Evolutionary conservation across 2,113 vertebrate species (phyloP), one percentile per base, ranked within the genome.

Genomic region (Vulpes vulpes): DNA sequence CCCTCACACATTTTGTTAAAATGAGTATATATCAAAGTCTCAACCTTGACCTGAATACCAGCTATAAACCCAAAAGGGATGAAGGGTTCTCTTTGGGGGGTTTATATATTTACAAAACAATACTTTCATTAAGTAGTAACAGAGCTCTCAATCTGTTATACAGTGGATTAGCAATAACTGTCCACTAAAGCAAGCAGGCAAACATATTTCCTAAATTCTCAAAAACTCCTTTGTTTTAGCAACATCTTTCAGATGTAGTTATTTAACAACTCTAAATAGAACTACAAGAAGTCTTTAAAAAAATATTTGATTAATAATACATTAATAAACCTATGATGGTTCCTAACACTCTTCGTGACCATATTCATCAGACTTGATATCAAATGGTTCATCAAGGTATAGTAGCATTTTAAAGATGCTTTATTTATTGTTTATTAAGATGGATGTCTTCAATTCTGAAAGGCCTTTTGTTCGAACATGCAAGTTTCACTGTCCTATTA

Each of bases 191-290:
- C 43, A 76, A 94, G n/a, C 10, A 83, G 53, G 82, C 16, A 89
- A 65, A 86, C 49, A 65, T 38, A 57, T 16, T 3, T 94, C 38
- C 22, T 60, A 90, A 79, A 94, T 95, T 87, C 91, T 95, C 53
- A 86, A 82, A 83, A 95, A 57, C 35, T 49, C 67, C n/a, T 83
- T 17, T 69, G 69, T 87, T 62, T 81, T 67, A 93, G 43, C 11
- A 80, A 95, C 25, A 93, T 64, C 67, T 91, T 96, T 95, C 55
- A 83, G 59, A 86, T 89, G 19, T 19, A 96, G 22, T 69, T 94
- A 91, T 82, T 71, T 91, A 96, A 23, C 79, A 79, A 89, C 8
- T 97, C 60, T 60, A 94, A 78, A 90, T 5, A 97, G 55, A 89
- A 81, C 67, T 65, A 80, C 19, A 97, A 25, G 16, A 84, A 74